Conservation (phyloP, 2,888 invertebrate genomes). For the Trichacis sp. region DNA sequence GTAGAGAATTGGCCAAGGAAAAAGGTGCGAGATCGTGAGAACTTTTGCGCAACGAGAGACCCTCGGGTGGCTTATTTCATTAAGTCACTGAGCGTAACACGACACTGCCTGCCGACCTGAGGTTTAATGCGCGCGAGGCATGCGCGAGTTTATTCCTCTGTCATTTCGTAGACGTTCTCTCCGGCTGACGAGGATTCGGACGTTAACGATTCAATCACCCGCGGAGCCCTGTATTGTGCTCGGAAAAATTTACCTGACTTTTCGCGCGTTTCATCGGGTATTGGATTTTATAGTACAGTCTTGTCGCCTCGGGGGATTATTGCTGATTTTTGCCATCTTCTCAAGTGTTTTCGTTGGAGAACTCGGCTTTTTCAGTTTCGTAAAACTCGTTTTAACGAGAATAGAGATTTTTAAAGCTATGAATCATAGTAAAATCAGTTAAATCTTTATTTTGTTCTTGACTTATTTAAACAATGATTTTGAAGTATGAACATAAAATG, state of each 20-base stretch:
- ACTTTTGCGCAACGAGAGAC: constrained; percentile 37
- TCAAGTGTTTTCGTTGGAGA: too few species aligned
- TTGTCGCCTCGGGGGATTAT: too few species aligned
- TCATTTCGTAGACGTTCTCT: constrained; percentile 24
- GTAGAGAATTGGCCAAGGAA: background rate
- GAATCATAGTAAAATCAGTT: too few species aligned
- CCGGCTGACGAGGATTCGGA: background rate
- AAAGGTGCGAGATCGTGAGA: constrained; percentile 49
- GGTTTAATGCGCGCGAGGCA: constrained; percentile 38
- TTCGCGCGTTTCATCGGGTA: background rate
- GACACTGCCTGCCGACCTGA: constrained; percentile 44
- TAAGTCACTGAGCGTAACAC: constrained; percentile 51
- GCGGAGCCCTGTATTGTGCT: background rate
- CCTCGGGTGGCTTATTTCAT: constrained; percentile 48
- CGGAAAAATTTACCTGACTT: background rate
- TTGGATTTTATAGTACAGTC: too few species aligned
- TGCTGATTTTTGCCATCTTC: too few species aligned
- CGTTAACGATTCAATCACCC: background rate
- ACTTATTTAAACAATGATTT: too few species aligned
- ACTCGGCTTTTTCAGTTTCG: too few species aligned
- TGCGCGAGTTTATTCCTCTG: constrained; percentile 29
- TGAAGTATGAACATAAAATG: too few species aligned
- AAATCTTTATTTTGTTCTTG: too few species aligned
- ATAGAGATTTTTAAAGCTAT: too few species aligned
- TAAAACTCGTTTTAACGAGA: too few species aligned